Conservation (phyloP, 2,113 vertebrate genomes). For the Barbus barbus region DNA sequence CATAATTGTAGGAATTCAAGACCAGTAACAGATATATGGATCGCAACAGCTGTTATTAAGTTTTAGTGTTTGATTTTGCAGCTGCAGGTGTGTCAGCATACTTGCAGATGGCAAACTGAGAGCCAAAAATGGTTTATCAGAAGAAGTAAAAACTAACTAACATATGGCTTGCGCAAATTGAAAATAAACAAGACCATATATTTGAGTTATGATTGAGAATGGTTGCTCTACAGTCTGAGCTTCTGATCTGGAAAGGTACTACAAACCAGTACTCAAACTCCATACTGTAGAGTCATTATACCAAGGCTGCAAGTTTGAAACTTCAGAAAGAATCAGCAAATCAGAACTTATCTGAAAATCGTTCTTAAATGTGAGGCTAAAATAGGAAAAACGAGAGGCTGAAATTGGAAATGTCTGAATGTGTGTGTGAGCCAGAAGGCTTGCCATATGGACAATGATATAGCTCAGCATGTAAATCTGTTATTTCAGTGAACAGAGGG, state of each 20-base stretch:
- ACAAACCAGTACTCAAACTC: too few relatives aligned
- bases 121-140: background rate
- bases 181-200: background rate
- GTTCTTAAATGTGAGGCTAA: slow-evolving; percentile 17
- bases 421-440: slow-evolving; percentile 42
- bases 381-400: background rate
- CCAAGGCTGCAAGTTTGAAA: slow-evolving; percentile 20
- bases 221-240: background rate
- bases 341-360: slow-evolving; percentile 13
- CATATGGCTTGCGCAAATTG: background rate
- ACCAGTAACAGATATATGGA: background rate
- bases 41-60: background rate
- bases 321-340: slow-evolving; percentile 19
- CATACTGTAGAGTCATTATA: background rate
- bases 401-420: background rate
- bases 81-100: background rate
- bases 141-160: background rate
- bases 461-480: slow-evolving; percentile 22
- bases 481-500: slow-evolving; percentile 30
- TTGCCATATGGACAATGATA: slow-evolving; percentile 49
- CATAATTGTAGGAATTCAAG: background rate
- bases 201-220: background rate
- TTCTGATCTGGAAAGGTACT: background rate
- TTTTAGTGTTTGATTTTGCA: background rate
- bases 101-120: background rate